Evolutionary conservation across 2,797 vertebrate species (phyloP).

Genomic region (Amazona ochrocephala): DNA sequence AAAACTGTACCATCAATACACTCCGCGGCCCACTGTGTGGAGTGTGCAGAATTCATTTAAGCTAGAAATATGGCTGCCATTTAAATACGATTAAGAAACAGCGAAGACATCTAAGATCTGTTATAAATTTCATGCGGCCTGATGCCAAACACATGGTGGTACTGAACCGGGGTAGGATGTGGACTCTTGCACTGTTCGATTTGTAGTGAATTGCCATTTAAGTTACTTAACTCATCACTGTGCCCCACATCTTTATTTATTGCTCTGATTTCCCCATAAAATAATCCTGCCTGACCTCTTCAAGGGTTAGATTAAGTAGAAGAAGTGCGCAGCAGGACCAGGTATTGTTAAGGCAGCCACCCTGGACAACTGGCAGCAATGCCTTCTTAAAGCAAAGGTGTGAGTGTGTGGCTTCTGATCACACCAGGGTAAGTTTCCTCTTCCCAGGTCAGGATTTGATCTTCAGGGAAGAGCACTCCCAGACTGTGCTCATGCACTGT

Average conservation of each 20-base stretch:
- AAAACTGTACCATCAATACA: not conserved
- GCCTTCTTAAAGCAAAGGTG: not conserved
- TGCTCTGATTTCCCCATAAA: not conserved
- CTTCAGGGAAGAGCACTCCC: constrained; percentile 3
- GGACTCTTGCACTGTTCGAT: not conserved
- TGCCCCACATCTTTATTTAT: not conserved
- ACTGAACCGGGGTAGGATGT: not conserved
- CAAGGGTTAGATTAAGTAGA: not conserved
- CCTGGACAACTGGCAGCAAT: not conserved
- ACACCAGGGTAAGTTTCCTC: not conserved
- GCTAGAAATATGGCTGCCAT: not conserved
- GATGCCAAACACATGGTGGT: not conserved
- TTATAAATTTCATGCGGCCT: not conserved
- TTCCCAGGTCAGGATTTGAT: not conserved
- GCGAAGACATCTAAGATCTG: not conserved
- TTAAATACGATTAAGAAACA: not conserved
- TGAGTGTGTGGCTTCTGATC: not conserved
- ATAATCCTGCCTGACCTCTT: not conserved
- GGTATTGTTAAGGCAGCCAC: not conserved
- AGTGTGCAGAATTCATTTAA: not conserved
- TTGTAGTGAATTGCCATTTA: not conserved
- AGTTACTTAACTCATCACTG: not conserved
- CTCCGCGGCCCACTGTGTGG: not conserved
- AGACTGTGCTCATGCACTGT: not conserved
- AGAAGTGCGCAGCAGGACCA: not conserved